Base-by-base conservation (phyloP, 2,113 vertebrate genomes). In the Columbina picui region DNA sequence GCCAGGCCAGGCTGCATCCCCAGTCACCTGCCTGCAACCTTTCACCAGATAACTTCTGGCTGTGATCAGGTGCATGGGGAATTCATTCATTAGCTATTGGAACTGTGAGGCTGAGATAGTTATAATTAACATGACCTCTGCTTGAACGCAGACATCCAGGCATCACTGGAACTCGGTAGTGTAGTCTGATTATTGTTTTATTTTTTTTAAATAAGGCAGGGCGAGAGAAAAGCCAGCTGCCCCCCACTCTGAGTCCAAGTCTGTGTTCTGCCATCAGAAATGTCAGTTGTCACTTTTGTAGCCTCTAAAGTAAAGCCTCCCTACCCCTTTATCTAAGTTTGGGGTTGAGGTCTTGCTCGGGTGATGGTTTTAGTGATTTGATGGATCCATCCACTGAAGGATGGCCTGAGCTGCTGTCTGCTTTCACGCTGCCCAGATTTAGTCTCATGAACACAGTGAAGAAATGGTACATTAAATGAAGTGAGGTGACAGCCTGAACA, bases 351-450 rank as follows among this genome's bases (percentile, higher is more conserved):
- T 32, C 29, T 55, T 60, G 36, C 49, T 23, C 43, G 47, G 39
- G 19, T 38, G 43, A 9, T 85, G 36, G 21, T 76, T 71, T 69
- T 39, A 23, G 14, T 53, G 52, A 34, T 45, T 32, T 1, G 10
- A 45, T 45, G 43, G 43, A 45, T 45, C 43, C 21, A 10, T 30
- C 69, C 65, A 22, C 38, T 36, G 43, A 59, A 80, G 63, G 23
- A 32, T 27, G 19, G 18, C 39, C 41, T 32, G 34, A 63, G 60
- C 13, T 8, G 4, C 34, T 6, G 0, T 30, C 6, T 0, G 1
- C 36, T 68, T 57, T 74, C 43, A 27, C 22, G 3, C 0, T 57
- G 59, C 71, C 36, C 32, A 19, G 74, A 53, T 47, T 43, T 79
- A 59, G 30, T 36, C 39, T 87, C 9, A 0, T 20, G 17, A 29